Conservation (phyloP, 2,113 vertebrate species). For the Chitala chitala region DNA sequence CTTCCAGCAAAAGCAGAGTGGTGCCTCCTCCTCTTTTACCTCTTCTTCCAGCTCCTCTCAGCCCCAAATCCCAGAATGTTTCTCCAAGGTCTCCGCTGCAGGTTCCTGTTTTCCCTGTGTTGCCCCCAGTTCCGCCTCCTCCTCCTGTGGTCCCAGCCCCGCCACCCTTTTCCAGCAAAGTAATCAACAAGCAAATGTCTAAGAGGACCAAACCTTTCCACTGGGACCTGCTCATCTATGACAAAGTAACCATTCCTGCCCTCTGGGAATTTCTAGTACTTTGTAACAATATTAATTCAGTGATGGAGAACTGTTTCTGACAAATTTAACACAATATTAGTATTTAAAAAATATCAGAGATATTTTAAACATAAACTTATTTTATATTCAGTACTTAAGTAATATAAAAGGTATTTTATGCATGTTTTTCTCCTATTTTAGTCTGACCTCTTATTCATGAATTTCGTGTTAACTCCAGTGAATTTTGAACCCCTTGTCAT, state of each 20-base stretch:
- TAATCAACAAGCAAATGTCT: neutral
- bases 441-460: too few species aligned
- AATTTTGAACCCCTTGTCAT: too few species aligned
- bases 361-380: too few species aligned
- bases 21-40: neutral
- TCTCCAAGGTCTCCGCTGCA: neutral
- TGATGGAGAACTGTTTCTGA: too few species aligned
- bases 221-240: slow-evolving; percentile 59
- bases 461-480: too few species aligned
- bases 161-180: slow-evolving; percentile 34
- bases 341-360: too few species aligned
- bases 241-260: slow-evolving; percentile 51
- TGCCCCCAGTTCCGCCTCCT: neutral
- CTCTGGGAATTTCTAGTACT: neutral
- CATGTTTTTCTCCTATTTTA: too few species aligned
- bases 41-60: neutral
- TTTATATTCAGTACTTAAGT: too few species aligned
- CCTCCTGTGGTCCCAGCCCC: neutral
- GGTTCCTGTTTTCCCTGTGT: neutral
- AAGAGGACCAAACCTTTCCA: slow-evolving; percentile 65
- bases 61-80: neutral
- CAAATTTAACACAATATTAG: too few species aligned
- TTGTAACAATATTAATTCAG: too few species aligned
- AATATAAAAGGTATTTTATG: too few species aligned
- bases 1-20: neutral